A percentile compares a stretch with the other conserved stretches of the same genome.
phyloP scores from a whole-genome alignment of 2,888 invertebrate species.

The Hybos culiciformis region DNA sequence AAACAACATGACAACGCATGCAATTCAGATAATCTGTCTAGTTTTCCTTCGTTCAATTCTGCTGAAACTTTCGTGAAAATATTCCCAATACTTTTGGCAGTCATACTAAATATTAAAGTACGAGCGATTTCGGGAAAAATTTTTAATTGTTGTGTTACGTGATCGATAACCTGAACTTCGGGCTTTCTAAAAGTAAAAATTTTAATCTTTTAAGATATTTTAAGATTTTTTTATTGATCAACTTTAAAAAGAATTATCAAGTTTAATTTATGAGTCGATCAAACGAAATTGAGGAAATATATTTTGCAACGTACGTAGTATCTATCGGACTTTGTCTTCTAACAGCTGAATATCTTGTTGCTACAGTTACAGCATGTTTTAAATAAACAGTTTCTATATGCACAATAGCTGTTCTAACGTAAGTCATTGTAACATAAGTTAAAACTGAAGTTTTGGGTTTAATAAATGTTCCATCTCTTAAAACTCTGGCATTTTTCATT shows the following conservation, averaged over 20 bases:
- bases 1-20: conserved; percentile 83
- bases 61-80: conserved; percentile 65
- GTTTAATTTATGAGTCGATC: too few species aligned
- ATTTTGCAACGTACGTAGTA: conserved; percentile 53
- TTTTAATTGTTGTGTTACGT: conserved; percentile 87
- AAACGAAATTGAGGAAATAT: neutral
- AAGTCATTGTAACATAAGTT: conserved; percentile 77
- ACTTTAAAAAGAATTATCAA: neutral
- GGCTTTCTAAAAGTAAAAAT: conserved; percentile 44
- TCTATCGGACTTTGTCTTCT: conserved; percentile 76
- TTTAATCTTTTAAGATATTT: neutral
- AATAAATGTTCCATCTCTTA: conserved; percentile 78
- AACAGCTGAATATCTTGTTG: conserved; percentile 79
- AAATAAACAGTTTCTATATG: conserved; percentile 56
- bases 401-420: conserved; percentile 70
- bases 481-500: conserved; percentile 84
- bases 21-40: conserved; percentile 64
- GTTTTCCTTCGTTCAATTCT: conserved; percentile 62
- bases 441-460: conserved; percentile 68
- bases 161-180: conserved; percentile 84
- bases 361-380: conserved; percentile 71
- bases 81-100: conserved; percentile 62
- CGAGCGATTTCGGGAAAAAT: conserved; percentile 71
- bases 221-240: neutral
- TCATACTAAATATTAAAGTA: conserved; percentile 62